Evolutionary conservation across 2,888 invertebrate genomes (phyloP), one percentile per base, ranked within the genome.

Genomic region (Ypsolopha sequella): DNA sequence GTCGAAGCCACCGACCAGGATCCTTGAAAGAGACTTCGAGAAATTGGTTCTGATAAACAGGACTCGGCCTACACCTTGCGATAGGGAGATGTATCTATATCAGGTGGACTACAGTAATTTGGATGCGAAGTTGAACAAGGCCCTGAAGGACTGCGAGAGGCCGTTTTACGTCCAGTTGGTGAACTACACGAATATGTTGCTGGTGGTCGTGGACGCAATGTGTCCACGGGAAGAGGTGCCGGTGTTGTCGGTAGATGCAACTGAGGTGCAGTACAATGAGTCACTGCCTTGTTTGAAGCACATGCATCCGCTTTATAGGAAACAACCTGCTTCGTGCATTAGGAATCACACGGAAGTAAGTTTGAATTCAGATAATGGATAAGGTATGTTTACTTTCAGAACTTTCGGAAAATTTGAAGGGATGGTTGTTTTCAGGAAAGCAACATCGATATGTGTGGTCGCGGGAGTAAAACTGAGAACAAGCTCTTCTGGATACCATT

Each of bases 21-120:
- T 75, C 41, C 67, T 86, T 60, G 88, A 91, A 63, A 75, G 90
- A 60, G 80, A 89, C 63, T 89, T 91, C 69, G 90, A 92, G 59
- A 89, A 89, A 55, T 77, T 89, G 7, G 89, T 93, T 1, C 80
- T 91, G 49, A 90, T 94, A 61, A 92, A 91, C 59, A 88, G 95
- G 65, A 96, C 96, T 0, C 88, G 93, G 45, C 94, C 95, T 0
- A 92, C 94, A 52, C 93, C 95, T 6, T 97, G 96, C 71, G 96
- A 96, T 72, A 89, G 94, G 70, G 91, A 94, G 71, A 87, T 89
- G 66, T 84, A 74, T 47, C 70, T 90, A 2, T 90, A 89, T 67
- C 82, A 89, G 64, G 65, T 90, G 33, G 80, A 86, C 11, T 82
- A 80, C 56, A 80, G 65, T 53, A 81, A 76, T 53, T 76, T 77